A percentile compares a stretch with the other conserved stretches of the same genome.
phyloP scores from a whole-genome alignment of 1,140 invertebrate species.

The Geopemphigus sp. region DNA sequence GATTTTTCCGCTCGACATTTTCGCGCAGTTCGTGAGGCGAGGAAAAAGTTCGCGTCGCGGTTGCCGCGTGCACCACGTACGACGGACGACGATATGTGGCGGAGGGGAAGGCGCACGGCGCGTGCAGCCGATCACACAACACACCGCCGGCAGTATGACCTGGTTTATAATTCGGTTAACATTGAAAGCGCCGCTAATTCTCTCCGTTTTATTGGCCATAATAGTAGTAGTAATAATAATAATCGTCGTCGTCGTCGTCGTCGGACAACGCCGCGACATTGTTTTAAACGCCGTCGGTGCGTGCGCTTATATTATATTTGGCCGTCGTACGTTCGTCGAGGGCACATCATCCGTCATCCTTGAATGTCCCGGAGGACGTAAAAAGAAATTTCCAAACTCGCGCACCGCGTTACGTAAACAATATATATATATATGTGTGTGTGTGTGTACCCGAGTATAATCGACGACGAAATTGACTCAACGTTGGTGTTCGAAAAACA shows the following conservation, averaged over 20 bases:
- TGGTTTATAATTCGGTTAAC: slow-evolving; percentile 17
- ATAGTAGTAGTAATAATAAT: neutral
- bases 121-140: too few species aligned
- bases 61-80: neutral
- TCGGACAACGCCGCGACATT: too few species aligned
- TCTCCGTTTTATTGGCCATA: neutral
- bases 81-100: neutral
- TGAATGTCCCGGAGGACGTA: slow-evolving; percentile 31
- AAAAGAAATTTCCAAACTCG: neutral
- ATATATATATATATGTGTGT: neutral
- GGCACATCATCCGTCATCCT: slow-evolving; percentile 48
- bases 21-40: neutral
- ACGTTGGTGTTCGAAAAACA: slow-evolving; percentile 19
- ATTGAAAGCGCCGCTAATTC: slow-evolving; percentile 36
- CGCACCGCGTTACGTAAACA: neutral
- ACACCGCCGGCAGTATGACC: slow-evolving; percentile 16
- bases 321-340: neutral
- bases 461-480: slow-evolving; percentile 5
- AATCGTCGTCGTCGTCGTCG: neutral
- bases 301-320: slow-evolving; percentile 1
- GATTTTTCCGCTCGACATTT: neutral
- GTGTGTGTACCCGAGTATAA: too few species aligned
- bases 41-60: neutral
- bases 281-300: slow-evolving; percentile 14
- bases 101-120: too few species aligned